phyloP scores from a whole-genome alignment of 2,797 vertebrate species.

The Sebastes goodei region DNA sequence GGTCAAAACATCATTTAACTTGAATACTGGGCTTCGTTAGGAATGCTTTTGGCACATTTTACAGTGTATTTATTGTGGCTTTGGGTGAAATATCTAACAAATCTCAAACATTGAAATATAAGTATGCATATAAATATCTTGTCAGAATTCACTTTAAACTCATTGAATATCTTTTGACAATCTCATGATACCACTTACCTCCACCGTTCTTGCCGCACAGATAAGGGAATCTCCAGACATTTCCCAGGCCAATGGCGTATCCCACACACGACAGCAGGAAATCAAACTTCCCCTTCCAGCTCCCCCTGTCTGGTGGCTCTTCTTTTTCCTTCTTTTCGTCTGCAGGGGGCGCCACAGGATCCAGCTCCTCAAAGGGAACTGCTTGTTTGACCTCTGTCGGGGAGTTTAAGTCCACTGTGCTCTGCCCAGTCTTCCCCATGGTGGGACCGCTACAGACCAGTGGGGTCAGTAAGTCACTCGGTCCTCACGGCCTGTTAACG shows the following conservation, averaged over 20 bases:
- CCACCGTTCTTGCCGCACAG: conserved; percentile 95
- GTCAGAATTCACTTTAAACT: not conserved
- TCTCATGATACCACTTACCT: conserved; percentile 76
- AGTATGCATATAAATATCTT: not conserved
- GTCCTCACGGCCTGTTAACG: conserved; percentile 30
- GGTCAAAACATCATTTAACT: not conserved
- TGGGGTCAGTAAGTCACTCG: conserved; percentile 19
- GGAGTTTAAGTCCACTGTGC: conserved; percentile 86
- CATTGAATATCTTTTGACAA: not conserved
- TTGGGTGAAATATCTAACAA: not conserved
- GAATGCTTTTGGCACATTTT: not conserved
- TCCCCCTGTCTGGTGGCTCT: conserved; percentile 85
- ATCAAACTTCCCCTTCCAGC: conserved; percentile 95
- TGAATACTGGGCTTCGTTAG: not conserved
- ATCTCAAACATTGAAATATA: not conserved
- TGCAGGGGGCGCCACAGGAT: conserved; percentile 20
- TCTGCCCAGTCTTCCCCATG: conserved; percentile 89
- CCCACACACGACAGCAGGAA: conserved; percentile 93
- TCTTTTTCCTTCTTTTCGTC: conserved; percentile 73
- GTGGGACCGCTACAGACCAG: conserved; percentile 36
- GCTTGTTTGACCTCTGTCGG: conserved; percentile 85
- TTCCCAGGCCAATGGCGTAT: conserved; percentile 92
- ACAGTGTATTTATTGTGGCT: not conserved
- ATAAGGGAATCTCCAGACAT: conserved; percentile 94
- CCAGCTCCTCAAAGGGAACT: conserved; percentile 78